phyloP scores from a whole-genome alignment of 2,888 invertebrate genomes.

The Euclidia mi region DNA sequence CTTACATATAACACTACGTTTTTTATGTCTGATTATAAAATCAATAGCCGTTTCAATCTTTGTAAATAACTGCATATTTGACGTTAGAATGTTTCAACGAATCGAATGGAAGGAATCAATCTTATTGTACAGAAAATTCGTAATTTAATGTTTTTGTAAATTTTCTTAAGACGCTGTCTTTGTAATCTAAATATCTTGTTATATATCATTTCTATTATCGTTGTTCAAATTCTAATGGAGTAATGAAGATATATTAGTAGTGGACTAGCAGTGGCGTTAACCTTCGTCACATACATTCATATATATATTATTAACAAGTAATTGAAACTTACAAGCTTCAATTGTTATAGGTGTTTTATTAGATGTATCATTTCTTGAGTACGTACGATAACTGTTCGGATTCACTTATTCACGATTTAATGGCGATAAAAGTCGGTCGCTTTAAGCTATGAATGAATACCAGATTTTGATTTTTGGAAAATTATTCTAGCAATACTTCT shows the following conservation, averaged over 20 bases:
- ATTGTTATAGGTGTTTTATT: slow-evolving; percentile 13
- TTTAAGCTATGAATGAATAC: no score
- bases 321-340: no score
- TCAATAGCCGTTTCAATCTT: not conserved
- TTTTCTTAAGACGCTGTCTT: slow-evolving; percentile 38
- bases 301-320: no score
- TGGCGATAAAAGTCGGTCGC: no score
- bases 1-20: not conserved
- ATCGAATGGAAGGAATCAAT: slow-evolving; percentile 13
- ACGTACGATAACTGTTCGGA: no score
- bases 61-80: slow-evolving; percentile 45
- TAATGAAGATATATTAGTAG: slow-evolving; percentile 23
- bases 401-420: no score
- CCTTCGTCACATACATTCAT: no score
- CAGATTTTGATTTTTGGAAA: no score
- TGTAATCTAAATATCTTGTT: slow-evolving; percentile 31
- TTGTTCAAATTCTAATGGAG: slow-evolving; percentile 44
- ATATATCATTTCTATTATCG: slow-evolving; percentile 47
- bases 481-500: no score
- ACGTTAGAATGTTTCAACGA: slow-evolving; percentile 17
- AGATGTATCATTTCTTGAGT: not conserved
- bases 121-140: slow-evolving; percentile 20
- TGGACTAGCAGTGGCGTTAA: slow-evolving; percentile 1
- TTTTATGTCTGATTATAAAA: no score
- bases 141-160: slow-evolving; percentile 34